phyloP scores from a whole-genome alignment of 2,797 vertebrate genomes.

The Lophotriccus pileatus region DNA sequence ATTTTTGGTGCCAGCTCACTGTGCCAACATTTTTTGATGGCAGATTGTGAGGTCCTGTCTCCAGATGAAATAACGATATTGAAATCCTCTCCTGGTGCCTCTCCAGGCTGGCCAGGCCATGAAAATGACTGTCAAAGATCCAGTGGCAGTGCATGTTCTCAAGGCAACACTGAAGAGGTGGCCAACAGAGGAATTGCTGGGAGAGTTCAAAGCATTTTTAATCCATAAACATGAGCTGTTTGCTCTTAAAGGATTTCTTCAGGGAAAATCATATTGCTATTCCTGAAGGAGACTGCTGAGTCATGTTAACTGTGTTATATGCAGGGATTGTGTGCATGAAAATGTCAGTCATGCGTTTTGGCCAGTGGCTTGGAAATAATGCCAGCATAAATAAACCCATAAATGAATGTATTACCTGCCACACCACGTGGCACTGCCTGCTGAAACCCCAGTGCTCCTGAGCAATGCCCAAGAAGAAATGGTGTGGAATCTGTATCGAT shows the following conservation, averaged over 20 bases:
- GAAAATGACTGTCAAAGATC: background rate
- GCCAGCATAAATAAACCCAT: background rate
- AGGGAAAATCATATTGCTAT: background rate
- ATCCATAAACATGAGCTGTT: conserved; percentile 54
- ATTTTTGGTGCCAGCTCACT: background rate
- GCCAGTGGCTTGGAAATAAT: background rate
- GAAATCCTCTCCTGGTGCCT: background rate
- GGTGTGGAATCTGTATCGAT: background rate
- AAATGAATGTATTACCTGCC: background rate
- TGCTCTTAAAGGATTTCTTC: conserved; percentile 10
- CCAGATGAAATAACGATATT: background rate
- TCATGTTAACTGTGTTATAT: conserved; percentile 11
- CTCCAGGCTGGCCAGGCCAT: background rate
- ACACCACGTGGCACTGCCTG: background rate
- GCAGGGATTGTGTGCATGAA: background rate
- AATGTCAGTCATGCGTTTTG: background rate
- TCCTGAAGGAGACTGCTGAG: conserved; percentile 45
- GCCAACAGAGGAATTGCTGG: conserved; percentile 16
- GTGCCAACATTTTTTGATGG: background rate
- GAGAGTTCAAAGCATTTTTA: conserved; percentile 52
- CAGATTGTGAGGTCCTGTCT: background rate
- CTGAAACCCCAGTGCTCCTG: background rate
- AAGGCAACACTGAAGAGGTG: conserved; percentile 14
- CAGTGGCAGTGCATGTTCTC: background rate
- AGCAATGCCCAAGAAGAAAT: background rate